Evolutionary conservation across 2,797 vertebrate genomes (phyloP), one percentile per base, ranked within the genome.

Genomic region (Myioborus miniatus): DNA sequence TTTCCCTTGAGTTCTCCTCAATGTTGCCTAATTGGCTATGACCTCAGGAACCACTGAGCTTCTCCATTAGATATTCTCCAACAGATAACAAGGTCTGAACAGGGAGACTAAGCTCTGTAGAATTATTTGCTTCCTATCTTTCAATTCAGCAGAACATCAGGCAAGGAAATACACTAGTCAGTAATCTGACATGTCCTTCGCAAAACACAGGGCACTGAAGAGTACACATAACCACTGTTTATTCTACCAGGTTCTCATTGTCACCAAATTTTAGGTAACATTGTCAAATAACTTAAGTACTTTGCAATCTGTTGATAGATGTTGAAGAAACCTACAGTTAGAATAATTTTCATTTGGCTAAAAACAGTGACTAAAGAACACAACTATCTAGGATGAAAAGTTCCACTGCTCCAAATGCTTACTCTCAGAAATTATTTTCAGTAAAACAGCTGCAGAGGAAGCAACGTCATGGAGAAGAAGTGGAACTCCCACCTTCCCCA

Each of bases 341-440:
- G 17, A 74, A 86, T 65, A 69, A 30, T 62, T 59, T 86, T 78
- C 26, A 67, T 65, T 85, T 89, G 41, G 29, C 19, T 64, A 82
- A 67, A 52, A 34, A n/a, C 15, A 67, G n/a, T 37, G 83, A 70
- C 62, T 65, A 83, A 83, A 58, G 43, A 83, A 53, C 30, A 50
- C 18, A 68, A 36, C 9, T 36, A 36, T 16, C 30, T 34, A n/a
- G 27, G 23, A 64, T 64, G 18, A 77, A 82, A 83, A 71, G 53
- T 71, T 85, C 76, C 76, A 97, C 98, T 98, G 97, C 96, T 97
- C 98, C 69, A 97, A 98, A 58, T 97, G 88, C 34, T 97, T 98
- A 95, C 98, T 98, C 89, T 99, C 98, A 67, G 98, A 99, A 87
- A 98, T 95, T 0, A 98, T 98, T 97, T 98, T 98, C 82, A 98